Base-by-base conservation (phyloP, 1,140 invertebrate genomes). In the Drosophila lacertosa region DNA sequence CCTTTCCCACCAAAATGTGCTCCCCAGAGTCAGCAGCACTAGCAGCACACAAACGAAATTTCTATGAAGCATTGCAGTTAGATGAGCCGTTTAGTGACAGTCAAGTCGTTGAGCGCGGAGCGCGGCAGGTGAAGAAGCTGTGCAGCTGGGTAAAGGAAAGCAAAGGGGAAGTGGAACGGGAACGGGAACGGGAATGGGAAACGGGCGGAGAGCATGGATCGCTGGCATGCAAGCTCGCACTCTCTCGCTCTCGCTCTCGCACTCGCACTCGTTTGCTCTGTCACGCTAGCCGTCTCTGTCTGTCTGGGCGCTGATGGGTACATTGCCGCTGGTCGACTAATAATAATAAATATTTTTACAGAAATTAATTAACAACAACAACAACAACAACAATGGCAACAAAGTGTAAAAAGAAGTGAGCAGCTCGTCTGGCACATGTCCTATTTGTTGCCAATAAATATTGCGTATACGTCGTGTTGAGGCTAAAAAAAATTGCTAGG, bases 31-130 rank as follows among this genome's bases (percentile, higher is more conserved):
- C 48, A 44, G 64, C 53, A 44, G 32, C 35, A 24, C 20, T 45
- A 44, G 32, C 35, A 24, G 15, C 59, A 60, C 64, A 76, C 77
- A 80, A 77, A 82, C 79, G 53, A 83, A 84, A 77, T 86, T 80
- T 89, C 78, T 88, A 89, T 89, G 86, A 90, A 90, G 86, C 86
- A 89, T 89, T 88, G 78, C 88, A 88, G 77, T 82, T 89, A 89
- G 86, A 89, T 89, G 86, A 89, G 86, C 77, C 86, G 82, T 89
- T 86, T 86, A 86, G 81, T 86, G 81, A 84, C 80, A 84, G 80
- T 86, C 80, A 80, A 79, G 80, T 84, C 81, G 76, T 68, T 72
- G 63, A 55, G 63, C 33, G 42, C 33, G 45, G 15, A 42, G 55
- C 24, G 39, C 39, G 22, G 39, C 44, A 37, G 48, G 35, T 35